Evolutionary conservation across 2,888 invertebrate genomes (phyloP).

Genomic region (Lasioglossum pauxillum): DNA sequence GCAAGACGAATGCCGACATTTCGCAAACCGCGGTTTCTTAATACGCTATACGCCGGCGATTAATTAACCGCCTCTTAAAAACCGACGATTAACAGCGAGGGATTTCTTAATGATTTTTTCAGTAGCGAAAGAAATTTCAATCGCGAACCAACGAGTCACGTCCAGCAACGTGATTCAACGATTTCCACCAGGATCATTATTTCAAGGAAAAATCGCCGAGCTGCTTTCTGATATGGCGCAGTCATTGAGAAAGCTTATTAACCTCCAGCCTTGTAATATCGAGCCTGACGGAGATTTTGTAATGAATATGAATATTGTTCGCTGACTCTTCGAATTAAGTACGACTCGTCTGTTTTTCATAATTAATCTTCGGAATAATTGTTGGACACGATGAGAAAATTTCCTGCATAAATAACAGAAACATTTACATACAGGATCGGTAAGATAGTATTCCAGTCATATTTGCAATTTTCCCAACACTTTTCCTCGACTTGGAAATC

Average conservation of each 20-base stretch:
- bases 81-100: not conserved
- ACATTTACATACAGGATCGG: too few relatives aligned
- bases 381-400: not conserved
- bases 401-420: not conserved
- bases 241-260: constrained; percentile 10
- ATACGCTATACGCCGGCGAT: not conserved
- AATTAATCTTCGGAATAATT: not conserved
- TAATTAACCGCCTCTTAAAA: not conserved
- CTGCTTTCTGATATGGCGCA: not conserved
- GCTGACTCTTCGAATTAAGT: not conserved
- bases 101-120: constrained; percentile 10
- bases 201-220: constrained; percentile 1
- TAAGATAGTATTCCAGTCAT: too few relatives aligned
- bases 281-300: not conserved
- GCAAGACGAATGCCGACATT: constrained; percentile 2
- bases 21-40: not conserved
- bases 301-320: not conserved
- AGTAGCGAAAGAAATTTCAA: not conserved
- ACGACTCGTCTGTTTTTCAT: not conserved
- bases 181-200: not conserved
- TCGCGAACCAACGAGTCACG: not conserved
- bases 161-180: not conserved
- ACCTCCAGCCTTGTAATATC: not conserved
- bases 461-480: too few relatives aligned
- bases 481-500: not conserved